Percentiles rank a stretch among this genome's conserved stretches.
Evolutionary conservation across 2,113 vertebrate species (phyloP).

Genomic region (Muntiacus reevesi): DNA sequence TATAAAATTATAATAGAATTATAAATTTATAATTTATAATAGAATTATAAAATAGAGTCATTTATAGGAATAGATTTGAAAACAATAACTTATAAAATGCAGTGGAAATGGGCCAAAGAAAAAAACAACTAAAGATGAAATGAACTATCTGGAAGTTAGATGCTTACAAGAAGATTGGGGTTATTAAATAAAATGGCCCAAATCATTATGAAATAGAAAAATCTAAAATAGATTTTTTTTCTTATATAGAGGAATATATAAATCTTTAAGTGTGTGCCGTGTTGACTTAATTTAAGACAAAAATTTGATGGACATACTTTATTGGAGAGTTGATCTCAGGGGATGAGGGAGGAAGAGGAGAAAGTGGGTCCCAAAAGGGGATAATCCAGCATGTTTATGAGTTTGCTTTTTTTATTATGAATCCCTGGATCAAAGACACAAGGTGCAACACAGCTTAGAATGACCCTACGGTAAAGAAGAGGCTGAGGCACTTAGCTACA

Average conservation of each 20-base stretch:
- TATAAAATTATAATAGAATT: neutral
- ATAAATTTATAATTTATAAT: neutral
- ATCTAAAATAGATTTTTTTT: neutral
- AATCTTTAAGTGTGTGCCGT: neutral
- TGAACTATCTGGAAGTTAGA: neutral
- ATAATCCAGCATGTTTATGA: neutral
- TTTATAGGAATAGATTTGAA: neutral
- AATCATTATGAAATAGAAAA: neutral
- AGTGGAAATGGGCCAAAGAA: neutral
- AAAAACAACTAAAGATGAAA: slow-evolving; percentile 1
- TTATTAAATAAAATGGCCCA: neutral
- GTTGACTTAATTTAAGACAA: neutral
- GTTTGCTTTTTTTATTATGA: neutral
- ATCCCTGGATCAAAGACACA: neutral
- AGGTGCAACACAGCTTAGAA: neutral
- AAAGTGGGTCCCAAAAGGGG: no score
- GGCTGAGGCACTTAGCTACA: rapidly evolving
- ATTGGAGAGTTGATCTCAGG: neutral
- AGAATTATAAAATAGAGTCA: neutral
- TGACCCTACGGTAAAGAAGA: neutral
- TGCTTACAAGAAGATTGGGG: neutral
- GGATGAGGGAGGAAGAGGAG: no score
- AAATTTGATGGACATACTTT: neutral
- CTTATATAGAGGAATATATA: neutral
- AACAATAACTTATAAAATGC: neutral